phyloP scores from a whole-genome alignment of 2,888 invertebrate species.

The Melinaea marsaeus region DNA sequence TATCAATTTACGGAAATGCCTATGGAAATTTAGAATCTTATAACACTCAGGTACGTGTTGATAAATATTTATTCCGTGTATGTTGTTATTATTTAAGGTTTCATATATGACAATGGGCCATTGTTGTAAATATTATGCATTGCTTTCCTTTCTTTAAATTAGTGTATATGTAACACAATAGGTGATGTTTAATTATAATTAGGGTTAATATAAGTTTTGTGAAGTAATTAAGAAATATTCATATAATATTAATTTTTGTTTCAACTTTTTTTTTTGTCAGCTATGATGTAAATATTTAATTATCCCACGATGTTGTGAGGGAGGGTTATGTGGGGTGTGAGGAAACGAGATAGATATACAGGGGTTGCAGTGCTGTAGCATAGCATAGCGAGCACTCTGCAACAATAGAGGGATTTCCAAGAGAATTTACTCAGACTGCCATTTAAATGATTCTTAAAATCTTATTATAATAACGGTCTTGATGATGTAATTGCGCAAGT shows the following conservation, averaged over 20 bases:
- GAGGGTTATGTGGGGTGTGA: slow-evolving; percentile 47
- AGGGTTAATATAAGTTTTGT: slow-evolving; percentile 7
- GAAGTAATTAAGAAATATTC: slow-evolving; percentile 17
- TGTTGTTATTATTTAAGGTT: slow-evolving; percentile 19
- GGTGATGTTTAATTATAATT: slow-evolving; percentile 12
- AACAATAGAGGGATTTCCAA: slow-evolving; percentile 55
- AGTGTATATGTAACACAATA: slow-evolving; percentile 14
- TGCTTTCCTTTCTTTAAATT: slow-evolving; percentile 19
- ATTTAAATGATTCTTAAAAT: slow-evolving; percentile 35
- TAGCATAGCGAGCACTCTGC: slow-evolving; percentile 34
- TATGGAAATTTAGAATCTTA: slow-evolving; percentile 54
- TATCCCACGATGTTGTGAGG: slow-evolving; percentile 68
- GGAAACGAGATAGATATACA: slow-evolving; percentile 57
- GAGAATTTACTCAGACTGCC: slow-evolving; percentile 48
- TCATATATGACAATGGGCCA: slow-evolving; percentile 22
- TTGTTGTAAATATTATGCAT: slow-evolving; percentile 24
- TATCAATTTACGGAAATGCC: slow-evolving; percentile 57
- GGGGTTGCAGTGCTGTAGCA: slow-evolving; percentile 62
- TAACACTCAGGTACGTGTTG: slow-evolving; percentile 49
- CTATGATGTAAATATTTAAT: slow-evolving; percentile 74
- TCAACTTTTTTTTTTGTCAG: slow-evolving; percentile 39
- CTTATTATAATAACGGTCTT: slow-evolving; percentile 16
- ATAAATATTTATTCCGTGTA: slow-evolving; percentile 15
- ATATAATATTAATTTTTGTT: slow-evolving; percentile 26
- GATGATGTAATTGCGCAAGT: slow-evolving; percentile 30